Evolutionary conservation across 2,888 invertebrate genomes (phyloP).

Genomic region (Bugula neritina): DNA sequence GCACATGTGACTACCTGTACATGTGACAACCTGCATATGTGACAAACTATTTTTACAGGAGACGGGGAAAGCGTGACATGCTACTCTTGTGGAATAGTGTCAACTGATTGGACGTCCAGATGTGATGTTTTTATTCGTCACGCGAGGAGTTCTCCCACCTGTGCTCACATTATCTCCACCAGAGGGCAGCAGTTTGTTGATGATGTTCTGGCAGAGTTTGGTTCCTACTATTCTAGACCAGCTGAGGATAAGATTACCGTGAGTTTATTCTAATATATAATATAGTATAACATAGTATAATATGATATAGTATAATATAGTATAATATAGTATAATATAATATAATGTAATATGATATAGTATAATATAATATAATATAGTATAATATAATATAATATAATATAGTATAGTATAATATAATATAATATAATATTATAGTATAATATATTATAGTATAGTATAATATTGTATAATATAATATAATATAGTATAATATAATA

Average conservation of each 20-base stretch:
- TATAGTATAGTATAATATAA: neutral
- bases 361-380: neutral
- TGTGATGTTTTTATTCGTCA: neutral
- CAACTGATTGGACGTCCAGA: neutral
- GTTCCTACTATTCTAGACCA: neutral
- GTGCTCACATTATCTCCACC: neutral
- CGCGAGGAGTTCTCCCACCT: neutral
- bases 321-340: too few relatives aligned
- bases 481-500: neutral
- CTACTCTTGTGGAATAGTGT: neutral
- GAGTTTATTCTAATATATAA: too few relatives aligned
- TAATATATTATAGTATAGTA: too few relatives aligned
- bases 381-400: too few relatives aligned
- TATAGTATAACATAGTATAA: too few relatives aligned
- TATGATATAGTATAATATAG: neutral
- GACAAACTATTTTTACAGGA: neutral
- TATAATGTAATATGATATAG: too few relatives aligned
- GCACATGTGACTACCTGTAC: too few relatives aligned
- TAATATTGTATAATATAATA: too few relatives aligned
- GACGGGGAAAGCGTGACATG: neutral
- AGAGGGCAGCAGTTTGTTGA: neutral
- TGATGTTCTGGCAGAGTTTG: neutral
- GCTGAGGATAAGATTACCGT: neutral
- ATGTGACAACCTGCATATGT: too few relatives aligned
- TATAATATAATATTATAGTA: too few relatives aligned